phyloP scores from a whole-genome alignment of 1,140 invertebrate genomes.

The Heliconius melpomene region DNA sequence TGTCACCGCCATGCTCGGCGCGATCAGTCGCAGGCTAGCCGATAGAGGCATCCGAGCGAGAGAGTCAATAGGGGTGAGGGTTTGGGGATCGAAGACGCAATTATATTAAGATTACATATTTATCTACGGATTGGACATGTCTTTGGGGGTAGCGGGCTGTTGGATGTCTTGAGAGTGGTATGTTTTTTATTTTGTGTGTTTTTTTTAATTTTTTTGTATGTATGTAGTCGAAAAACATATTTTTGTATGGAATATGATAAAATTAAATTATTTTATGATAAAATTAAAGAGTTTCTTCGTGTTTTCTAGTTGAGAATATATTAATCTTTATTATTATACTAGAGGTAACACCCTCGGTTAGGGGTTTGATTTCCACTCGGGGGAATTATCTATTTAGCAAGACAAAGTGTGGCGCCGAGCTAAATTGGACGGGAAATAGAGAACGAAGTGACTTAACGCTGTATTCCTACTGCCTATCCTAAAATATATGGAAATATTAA shows the following conservation, averaged over 20 bases:
- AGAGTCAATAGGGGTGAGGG: conserved; percentile 67
- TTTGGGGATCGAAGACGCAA: conserved; percentile 64
- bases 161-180: conserved; percentile 45
- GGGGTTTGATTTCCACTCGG: no score
- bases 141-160: conserved; percentile 51
- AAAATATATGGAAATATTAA: neutral
- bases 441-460: neutral
- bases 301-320: no score
- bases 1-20: conserved; percentile 16
- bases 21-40: conserved; percentile 40
- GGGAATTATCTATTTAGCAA: neutral
- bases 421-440: neutral
- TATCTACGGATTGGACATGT: conserved; percentile 67
- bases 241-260: no score
- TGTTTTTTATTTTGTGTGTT: neutral
- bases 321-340: no score
- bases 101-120: conserved; percentile 79
- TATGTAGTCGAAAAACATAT: no score
- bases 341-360: no score
- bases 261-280: no score
- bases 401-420: no score
- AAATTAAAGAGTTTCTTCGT: no score
- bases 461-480: neutral
- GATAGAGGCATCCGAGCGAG: conserved; percentile 41
- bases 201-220: no score